Conservation (phyloP, 2,888 invertebrate genomes). For the Gymnosoma rotundatum region DNA sequence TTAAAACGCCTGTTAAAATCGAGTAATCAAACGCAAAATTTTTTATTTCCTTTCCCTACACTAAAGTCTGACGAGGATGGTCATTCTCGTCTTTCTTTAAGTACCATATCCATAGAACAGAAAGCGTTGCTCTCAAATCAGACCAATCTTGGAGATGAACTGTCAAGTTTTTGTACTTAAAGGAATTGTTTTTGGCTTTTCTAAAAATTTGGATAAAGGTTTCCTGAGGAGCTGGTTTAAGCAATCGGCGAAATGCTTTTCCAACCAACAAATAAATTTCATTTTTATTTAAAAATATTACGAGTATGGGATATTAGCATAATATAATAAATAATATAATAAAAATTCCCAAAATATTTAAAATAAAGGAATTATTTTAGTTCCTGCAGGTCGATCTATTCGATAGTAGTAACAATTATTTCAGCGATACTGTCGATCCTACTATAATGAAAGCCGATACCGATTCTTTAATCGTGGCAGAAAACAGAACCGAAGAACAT, state of each 20-base stretch:
- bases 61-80: slow-evolving; percentile 78
- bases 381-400: slow-evolving; percentile 81
- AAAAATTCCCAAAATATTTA: no score
- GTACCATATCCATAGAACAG: slow-evolving; percentile 82
- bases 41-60: slow-evolving; percentile 78
- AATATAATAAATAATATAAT: no score
- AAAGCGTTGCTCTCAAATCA: slow-evolving; percentile 81
- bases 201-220: no score
- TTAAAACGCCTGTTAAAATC: slow-evolving; percentile 81
- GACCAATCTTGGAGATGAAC: slow-evolving; percentile 81
- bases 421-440: slow-evolving; percentile 79
- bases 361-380: no score
- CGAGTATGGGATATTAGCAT: no score
- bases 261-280: no score
- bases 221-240: no score
- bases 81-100: slow-evolving; percentile 78
- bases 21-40: slow-evolving; percentile 80
- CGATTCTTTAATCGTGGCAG: slow-evolving; percentile 76
- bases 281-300: no score
- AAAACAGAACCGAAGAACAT: slow-evolving; percentile 74
- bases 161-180: slow-evolving; percentile 82
- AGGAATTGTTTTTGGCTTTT: no score
- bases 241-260: no score
- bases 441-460: slow-evolving; percentile 77
- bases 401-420: slow-evolving; percentile 80